phyloP scores from a whole-genome alignment of 53 echinoderm and acorn worm species.

The Zoroaster sp. region DNA sequence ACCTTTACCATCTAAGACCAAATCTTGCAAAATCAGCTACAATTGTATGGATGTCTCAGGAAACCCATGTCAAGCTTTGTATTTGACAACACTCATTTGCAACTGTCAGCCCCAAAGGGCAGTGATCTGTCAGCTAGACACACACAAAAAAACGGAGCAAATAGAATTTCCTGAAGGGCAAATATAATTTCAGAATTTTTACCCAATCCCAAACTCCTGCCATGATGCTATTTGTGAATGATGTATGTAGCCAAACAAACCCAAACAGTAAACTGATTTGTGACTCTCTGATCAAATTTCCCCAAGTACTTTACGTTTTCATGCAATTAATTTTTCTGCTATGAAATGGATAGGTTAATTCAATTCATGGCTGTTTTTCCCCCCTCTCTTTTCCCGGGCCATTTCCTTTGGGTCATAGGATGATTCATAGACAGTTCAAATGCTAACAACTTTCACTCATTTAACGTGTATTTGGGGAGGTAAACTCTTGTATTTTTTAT shows the following conservation, averaged over 20 bases:
- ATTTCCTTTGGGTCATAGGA: background rate
- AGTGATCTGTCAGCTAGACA: background rate
- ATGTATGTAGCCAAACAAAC: background rate
- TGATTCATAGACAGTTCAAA: background rate
- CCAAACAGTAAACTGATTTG: background rate
- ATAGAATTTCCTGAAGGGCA: too few relatives aligned
- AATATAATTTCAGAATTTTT: too few relatives aligned
- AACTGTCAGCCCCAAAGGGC: background rate
- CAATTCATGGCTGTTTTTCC: background rate
- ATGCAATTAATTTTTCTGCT: background rate
- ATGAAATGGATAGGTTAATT: background rate
- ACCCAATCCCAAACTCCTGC: background rate
- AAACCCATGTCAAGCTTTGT: too few relatives aligned
- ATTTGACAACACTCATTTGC: background rate
- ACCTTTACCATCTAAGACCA: too few relatives aligned
- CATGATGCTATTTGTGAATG: background rate
- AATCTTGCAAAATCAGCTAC: too few relatives aligned
- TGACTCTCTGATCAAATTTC: background rate
- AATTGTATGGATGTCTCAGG: too few relatives aligned
- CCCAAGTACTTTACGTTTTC: background rate
- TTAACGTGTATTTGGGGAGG: background rate
- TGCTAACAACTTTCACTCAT: background rate
- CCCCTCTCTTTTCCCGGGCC: background rate
- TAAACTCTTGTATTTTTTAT: background rate
- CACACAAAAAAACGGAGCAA: too few relatives aligned